Percentiles rank a stretch among this genome's conserved stretches.
Evolutionary conservation across 2,888 invertebrate species (phyloP).

Genomic region (Philereme vetulata): DNA sequence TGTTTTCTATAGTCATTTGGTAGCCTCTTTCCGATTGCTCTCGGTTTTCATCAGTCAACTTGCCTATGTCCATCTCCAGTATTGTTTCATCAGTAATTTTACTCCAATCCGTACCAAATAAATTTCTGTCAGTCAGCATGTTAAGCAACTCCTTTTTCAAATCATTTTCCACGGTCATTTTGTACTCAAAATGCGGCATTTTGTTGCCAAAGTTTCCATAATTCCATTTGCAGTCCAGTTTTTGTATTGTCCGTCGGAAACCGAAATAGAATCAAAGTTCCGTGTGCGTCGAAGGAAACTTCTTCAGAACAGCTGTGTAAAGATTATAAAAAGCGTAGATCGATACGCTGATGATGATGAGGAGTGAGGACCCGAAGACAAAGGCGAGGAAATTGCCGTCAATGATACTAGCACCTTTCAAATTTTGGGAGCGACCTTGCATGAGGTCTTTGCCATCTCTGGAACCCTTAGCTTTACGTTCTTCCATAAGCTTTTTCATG

Average conservation of each 20-base stretch:
- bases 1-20: conserved; percentile 2
- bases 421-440: conserved; percentile 75
- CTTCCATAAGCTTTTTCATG: conserved; percentile 93
- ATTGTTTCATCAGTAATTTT: conserved; percentile 1
- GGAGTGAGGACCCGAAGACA: conserved; percentile 90
- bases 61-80: conserved; percentile 1
- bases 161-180: too few species aligned
- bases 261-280: conserved; percentile 85
- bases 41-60: not conserved
- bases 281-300: conserved; percentile 91
- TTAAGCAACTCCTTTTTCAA: too few species aligned
- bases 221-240: conserved; percentile 34
- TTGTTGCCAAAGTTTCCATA: not conserved
- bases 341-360: conserved; percentile 91
- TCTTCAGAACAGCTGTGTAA: conserved; percentile 86
- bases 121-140: too few species aligned
- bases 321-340: conserved; percentile 94
- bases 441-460: conserved; percentile 69
- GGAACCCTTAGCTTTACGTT: conserved; percentile 81
- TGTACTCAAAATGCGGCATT: too few species aligned
- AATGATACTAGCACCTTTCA: conserved; percentile 86
- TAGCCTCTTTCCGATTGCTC: not conserved
- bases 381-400: conserved; percentile 92
- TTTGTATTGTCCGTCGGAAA: conserved; percentile 27
- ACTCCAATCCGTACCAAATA: not conserved